Evolutionary conservation across 2,113 vertebrate species (phyloP).

Genomic region (Marcusenius ussheri): DNA sequence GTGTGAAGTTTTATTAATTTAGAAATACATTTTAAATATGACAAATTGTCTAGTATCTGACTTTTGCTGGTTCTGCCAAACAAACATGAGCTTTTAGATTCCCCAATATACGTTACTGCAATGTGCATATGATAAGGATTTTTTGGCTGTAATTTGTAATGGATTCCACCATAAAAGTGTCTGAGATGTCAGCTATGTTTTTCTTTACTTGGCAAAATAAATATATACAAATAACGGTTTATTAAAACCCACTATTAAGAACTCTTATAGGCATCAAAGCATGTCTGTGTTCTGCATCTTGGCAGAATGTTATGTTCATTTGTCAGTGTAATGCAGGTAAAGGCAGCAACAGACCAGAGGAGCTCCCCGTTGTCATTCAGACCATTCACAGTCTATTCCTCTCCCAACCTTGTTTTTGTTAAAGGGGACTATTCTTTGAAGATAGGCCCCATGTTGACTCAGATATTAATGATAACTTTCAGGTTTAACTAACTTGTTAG

Average conservation of each 20-base stretch:
- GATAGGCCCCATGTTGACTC: neutral
- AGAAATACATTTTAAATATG: neutral
- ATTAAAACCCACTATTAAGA: neutral
- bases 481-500: neutral
- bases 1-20: neutral
- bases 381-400: neutral
- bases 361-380: neutral
- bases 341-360: neutral
- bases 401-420: neutral
- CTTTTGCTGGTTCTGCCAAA: neutral
- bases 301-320: neutral
- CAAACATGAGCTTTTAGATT: neutral
- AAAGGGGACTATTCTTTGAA: neutral
- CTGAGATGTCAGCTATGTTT: neutral
- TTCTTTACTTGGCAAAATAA: neutral
- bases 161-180: neutral
- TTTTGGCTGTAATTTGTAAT: neutral
- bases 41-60: neutral
- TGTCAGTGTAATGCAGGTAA: neutral
- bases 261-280: neutral
- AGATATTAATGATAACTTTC: neutral
- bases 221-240: neutral
- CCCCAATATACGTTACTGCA: neutral
- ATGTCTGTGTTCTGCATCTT: neutral
- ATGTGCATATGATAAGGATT: neutral